Conservation (phyloP, 2,888 invertebrate species). For the Chesias legatella region DNA sequence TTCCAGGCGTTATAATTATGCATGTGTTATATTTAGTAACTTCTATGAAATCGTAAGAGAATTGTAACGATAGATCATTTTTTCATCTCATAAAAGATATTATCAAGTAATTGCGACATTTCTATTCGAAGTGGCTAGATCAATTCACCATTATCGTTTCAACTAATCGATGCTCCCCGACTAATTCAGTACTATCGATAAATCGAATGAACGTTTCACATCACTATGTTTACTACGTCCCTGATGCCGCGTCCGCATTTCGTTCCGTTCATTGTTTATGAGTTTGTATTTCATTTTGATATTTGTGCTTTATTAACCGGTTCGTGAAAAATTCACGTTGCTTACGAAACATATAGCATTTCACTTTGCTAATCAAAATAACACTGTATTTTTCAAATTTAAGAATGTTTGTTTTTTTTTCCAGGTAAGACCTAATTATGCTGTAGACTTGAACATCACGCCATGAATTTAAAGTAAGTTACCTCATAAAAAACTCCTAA, state of each 20-base stretch:
- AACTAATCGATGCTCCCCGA: constrained; percentile 3
- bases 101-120: no score
- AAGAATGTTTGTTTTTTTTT: constrained; percentile 30
- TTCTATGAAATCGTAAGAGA: no score
- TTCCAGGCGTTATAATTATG: no score
- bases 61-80: no score
- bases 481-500: constrained; percentile 41
- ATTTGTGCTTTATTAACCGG: constrained; percentile 18
- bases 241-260: constrained; percentile 59
- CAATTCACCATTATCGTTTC: background rate
- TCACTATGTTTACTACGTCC: constrained; percentile 45
- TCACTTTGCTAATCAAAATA: background rate
- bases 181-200: constrained; percentile 27
- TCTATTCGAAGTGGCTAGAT: no score
- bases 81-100: no score
- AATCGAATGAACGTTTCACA: constrained; percentile 44
- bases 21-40: no score
- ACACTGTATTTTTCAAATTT: background rate
- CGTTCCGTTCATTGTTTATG: constrained; percentile 50
- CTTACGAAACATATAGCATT: constrained; percentile 3
- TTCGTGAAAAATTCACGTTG: constrained; percentile 6
- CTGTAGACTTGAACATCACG: constrained; percentile 22
- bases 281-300: constrained; percentile 41
- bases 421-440: constrained; percentile 44
- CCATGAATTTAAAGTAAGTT: constrained; percentile 40